phyloP scores from a whole-genome alignment of 2,888 invertebrate genomes.

The Tetragonula carbonaria region DNA sequence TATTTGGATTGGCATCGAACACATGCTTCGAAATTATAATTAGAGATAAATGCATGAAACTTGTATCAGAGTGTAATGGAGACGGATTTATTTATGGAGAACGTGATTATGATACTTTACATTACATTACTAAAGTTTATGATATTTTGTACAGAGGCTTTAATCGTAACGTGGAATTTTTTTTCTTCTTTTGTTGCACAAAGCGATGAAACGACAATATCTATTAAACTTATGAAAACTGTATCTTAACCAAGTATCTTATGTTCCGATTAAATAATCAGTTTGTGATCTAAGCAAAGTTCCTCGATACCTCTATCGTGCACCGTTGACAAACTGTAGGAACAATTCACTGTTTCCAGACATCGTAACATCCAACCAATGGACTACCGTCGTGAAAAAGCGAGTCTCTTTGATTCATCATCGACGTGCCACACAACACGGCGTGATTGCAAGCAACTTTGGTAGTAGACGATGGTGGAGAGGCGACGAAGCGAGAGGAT shows the following conservation, averaged over 20 bases:
- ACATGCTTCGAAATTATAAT: no score
- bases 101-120: no score
- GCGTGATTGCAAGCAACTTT: conserved; percentile 11
- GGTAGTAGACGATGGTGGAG: conserved; percentile 37
- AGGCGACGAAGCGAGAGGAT: conserved; percentile 55
- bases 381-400: not conserved
- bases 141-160: no score
- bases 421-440: not conserved
- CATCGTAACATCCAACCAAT: not conserved
- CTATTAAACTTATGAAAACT: no score
- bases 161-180: no score
- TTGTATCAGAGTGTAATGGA: no score
- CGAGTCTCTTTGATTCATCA: not conserved
- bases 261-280: not conserved
- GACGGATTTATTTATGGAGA: no score
- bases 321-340: not conserved
- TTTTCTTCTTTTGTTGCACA: no score
- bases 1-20: no score
- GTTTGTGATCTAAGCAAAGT: not conserved
- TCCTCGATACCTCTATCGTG: not conserved
- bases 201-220: no score
- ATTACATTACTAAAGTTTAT: no score
- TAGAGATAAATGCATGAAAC: no score
- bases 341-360: not conserved
- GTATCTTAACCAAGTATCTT: not conserved